Base-by-base conservation (phyloP, 2,888 invertebrate species). In the Drosophila formosana region DNA sequence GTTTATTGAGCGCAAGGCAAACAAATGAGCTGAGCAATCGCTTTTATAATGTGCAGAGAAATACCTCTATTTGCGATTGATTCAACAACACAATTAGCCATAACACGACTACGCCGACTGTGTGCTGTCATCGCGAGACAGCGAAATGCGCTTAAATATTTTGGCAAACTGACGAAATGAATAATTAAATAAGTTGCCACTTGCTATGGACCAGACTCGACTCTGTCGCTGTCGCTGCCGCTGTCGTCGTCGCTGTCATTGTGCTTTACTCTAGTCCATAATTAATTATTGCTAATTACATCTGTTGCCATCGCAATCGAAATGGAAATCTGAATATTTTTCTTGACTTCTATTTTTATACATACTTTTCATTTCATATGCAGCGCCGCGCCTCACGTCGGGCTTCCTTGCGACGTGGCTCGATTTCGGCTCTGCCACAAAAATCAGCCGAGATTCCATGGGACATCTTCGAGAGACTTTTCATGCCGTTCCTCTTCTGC, bases 401-500 rank as follows among this genome's bases (percentile, higher is more conserved):
- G 75, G 93, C 93, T 39, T 95, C 95, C 1, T 93, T 94, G 45
- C 93, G 95, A 63, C 95, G 95, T 64, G 94, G 95, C 34, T 93
- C 93, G 32, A 93, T 93, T 46, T 94, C 94, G 78, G 94, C 94
- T 74, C 92, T 93, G 79, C 93, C 94, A 23, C 94, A 94, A 73
- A 92, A 94, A 67, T 91, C 92, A 47, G 93, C 95, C 91, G 96
- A 96, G 91, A 95, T 96, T 75, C 96, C 95, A 68, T 95, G 95
- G 95, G 95, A 95, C 86, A 94, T 95, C 91, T 85, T 92, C 93
- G 95, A 95, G 94, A 91, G 97, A 43, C 95, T 96, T 86, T 94
- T 96, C 55, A 93, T 96, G 85, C 97, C 97, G 32, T 94, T 96
- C 66, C 94, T 96, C 72, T 95, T 96, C 91, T 96, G 96, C 90